Percentiles rank a stretch among this genome's conserved stretches.
phyloP scores from a whole-genome alignment of 2,113 vertebrate genomes.

The Chamaetylas fuelleborni region DNA sequence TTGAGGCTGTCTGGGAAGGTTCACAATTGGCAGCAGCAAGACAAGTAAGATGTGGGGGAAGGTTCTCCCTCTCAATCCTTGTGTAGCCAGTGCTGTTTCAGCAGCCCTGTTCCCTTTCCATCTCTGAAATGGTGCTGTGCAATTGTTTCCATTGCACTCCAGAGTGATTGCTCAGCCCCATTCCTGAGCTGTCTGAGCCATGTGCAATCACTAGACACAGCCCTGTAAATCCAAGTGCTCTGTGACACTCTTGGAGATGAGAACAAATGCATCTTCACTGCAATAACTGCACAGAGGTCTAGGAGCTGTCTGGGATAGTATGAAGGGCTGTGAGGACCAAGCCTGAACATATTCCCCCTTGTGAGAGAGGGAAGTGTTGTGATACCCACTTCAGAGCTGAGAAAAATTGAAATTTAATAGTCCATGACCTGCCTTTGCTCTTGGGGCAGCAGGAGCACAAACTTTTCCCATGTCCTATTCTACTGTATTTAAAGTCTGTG shows the following conservation, averaged over 20 bases:
- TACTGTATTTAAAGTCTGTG: not conserved
- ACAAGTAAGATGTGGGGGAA: not conserved
- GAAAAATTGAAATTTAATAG: not conserved
- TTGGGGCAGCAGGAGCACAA: not conserved
- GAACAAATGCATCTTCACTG: not conserved
- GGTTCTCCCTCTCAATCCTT: not conserved
- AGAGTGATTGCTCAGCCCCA: not conserved
- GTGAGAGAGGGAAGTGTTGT: not conserved
- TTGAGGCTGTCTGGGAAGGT: not conserved
- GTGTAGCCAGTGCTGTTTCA: not conserved
- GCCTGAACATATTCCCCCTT: not conserved
- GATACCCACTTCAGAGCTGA: not conserved
- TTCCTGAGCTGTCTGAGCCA: not conserved
- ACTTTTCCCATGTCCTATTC: not conserved
- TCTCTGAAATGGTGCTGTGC: not conserved
- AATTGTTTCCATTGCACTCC: not conserved
- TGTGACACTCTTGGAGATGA: not conserved
- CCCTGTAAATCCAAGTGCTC: not conserved
- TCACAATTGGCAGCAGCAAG: not conserved
- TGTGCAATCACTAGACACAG: rapidly evolving
- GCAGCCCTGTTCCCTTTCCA: not conserved
- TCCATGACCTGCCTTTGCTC: not conserved
- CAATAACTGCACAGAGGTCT: not conserved
- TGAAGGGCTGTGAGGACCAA: not conserved
- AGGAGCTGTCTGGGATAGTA: not conserved